These are phyloP conservation scores for Dasypus novemcinctus DNA, from an alignment of 2,113 vertebrate genomes.

Conservation along the genomic window DNA sequence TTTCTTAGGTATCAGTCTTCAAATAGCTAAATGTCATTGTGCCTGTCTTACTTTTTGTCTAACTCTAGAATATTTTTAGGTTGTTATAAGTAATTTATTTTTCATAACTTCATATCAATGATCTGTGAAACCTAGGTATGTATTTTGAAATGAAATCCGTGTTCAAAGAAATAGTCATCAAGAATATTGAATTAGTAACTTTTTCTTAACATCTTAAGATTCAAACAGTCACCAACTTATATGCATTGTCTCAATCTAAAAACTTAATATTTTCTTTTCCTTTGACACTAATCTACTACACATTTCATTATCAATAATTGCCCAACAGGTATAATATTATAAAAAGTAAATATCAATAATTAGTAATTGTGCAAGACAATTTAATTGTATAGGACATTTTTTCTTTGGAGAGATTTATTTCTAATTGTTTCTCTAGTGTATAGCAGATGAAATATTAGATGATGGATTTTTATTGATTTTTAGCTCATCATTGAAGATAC, in stretches of 20 bases:
- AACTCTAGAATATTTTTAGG: neutral
- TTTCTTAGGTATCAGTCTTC: neutral
- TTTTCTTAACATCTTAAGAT: neutral
- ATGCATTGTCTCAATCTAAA: neutral
- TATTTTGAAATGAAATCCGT: neutral
- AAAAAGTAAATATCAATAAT: slow-evolving; percentile 65
- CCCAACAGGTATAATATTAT: slow-evolving; percentile 39
- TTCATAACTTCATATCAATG: neutral
- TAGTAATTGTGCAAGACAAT: slow-evolving; percentile 31
- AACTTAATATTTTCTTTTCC: slow-evolving; percentile 5
- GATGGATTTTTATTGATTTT: slow-evolving; percentile 76
- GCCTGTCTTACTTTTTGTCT: neutral
- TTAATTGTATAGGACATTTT: slow-evolving; percentile 19
- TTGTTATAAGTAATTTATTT: neutral
- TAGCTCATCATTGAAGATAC: slow-evolving; percentile 59
- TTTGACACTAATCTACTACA: neutral
- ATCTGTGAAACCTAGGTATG: neutral
- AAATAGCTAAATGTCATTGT: neutral
- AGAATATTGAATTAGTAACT: neutral
- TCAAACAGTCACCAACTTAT: neutral
- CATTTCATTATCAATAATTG: slow-evolving; percentile 58
- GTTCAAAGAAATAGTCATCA: neutral
- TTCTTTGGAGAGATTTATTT: slow-evolving; percentile 60
- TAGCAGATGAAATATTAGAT: slow-evolving; percentile 63
- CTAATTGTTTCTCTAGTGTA: neutral